phyloP scores from a whole-genome alignment of 2,888 invertebrate genomes.

The Tineola bisselliella region DNA sequence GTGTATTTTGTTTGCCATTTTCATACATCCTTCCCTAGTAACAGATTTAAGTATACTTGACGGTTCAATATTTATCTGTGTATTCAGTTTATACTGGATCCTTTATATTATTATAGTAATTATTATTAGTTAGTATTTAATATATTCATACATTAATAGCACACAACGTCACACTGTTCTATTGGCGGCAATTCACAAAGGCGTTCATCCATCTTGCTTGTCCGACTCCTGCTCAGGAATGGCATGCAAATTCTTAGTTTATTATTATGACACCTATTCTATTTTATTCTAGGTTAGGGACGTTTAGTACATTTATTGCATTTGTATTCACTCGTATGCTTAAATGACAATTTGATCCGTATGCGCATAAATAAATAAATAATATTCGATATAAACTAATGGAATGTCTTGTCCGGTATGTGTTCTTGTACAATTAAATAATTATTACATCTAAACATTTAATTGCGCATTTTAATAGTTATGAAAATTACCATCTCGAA shows the following conservation, averaged over 20 bases:
- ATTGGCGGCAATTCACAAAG: slow-evolving; percentile 22
- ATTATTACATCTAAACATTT: not conserved
- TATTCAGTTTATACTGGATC: no score
- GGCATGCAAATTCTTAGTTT: slow-evolving; percentile 21
- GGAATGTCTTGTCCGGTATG: not conserved
- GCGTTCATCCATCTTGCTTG: slow-evolving; percentile 20
- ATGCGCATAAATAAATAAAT: not conserved
- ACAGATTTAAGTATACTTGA: no score
- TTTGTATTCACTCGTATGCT: not conserved
- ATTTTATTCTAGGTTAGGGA: slow-evolving; percentile 18
- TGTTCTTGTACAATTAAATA: not conserved
- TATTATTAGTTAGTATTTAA: not conserved
- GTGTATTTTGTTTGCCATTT: no score
- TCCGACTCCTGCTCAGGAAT: slow-evolving; percentile 19
- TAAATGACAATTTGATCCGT: not conserved
- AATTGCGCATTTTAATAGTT: slow-evolving; percentile 4
- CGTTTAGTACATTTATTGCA: not conserved
- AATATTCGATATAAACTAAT: not conserved
- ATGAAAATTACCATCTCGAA: not conserved
- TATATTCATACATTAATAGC: not conserved
- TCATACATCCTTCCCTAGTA: no score
- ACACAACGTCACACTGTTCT: not conserved
- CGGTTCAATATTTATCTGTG: no score
- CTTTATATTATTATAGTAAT: no score
- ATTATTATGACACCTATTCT: slow-evolving; percentile 18